Evolutionary conservation across 2,797 vertebrate species (phyloP), one percentile per base, ranked within the genome.

Genomic region (Tangara arthus): DNA sequence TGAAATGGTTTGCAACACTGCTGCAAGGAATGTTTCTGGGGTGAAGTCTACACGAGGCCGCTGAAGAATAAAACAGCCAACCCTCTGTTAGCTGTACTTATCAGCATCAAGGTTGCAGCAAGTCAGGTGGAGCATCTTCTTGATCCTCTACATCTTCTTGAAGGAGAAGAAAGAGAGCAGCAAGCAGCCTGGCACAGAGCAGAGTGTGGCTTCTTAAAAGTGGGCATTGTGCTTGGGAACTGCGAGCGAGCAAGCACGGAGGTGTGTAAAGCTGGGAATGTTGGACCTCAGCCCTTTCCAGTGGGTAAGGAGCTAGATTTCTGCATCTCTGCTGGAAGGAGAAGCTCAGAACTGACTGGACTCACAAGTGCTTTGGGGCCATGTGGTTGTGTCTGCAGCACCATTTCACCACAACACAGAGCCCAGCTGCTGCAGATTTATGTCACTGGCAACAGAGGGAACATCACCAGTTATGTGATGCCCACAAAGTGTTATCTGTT

Each of bases 221-320:
- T 4, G 10, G 2, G 0, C 24, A 20, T 26, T 3, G 1, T n/a
- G 41, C 44, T 46, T 6, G 6, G n/a, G n/a, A 91, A 24, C 20
- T 8, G 4, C 23, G 18, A 72, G 26, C 0, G 0, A 79, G 37
- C 20, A 56, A 84, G 24, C 22, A 63, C 57, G 44, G 55, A 46
- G 20, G 16, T 47, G 22, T 0, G 1, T 57, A 23, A 59, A 63
- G 53, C 0, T 0, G 53, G 34, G 22, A 76, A 23, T 0, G 1
- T 5, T 19, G 19, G 39, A 32, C 0, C 0, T 18, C 4, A 3
- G 30, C 15, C 34, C 28, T 60, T 80, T 65, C 37, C 69, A 34
- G 17, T 0, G 1, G 35, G 14, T 22, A 46, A 46, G 47, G 23
- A 82, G 37, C 11, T 85, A 73, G 28, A 34, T 55, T 77, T 87